These are phyloP conservation scores for Lophura swinhoii DNA, from an alignment of 2,797 vertebrate species.

Conservation along the genomic window DNA sequence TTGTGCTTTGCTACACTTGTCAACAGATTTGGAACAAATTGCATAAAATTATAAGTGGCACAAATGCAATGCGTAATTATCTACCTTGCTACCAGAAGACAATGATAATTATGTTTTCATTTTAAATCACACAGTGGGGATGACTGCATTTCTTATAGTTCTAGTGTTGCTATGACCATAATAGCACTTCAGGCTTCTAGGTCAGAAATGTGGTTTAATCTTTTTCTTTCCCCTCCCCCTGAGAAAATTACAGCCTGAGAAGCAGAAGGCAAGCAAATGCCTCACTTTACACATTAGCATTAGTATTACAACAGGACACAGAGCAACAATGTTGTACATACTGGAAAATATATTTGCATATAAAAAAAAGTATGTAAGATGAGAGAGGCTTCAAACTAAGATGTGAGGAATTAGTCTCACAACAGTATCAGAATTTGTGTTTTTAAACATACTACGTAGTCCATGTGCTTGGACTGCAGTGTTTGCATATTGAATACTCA, in stretches of 20 bases:
- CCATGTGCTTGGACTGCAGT: not conserved
- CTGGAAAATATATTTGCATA: not conserved
- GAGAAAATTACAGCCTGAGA: constrained; percentile 13
- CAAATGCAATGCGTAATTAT: constrained; percentile 43
- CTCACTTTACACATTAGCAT: constrained; percentile 6
- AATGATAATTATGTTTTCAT: constrained; percentile 43
- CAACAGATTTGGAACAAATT: constrained; percentile 73
- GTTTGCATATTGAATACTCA: constrained; percentile 57
- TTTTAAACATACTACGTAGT: not conserved
- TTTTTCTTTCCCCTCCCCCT: not conserved
- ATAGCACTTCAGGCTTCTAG: constrained; percentile 35
- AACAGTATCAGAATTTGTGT: not conserved
- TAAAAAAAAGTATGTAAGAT: not conserved
- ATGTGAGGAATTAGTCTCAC: not conserved
- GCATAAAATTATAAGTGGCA: constrained; percentile 57
- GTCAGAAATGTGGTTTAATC: constrained; percentile 27
- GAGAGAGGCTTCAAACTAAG: not conserved
- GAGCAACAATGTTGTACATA: not conserved
- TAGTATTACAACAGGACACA: not conserved
- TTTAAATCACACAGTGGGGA: constrained; percentile 10
- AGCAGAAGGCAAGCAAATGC: constrained; percentile 10
- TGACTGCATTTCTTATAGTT: constrained; percentile 25
- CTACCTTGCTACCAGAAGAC: constrained; percentile 38
- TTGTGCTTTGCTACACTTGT: constrained; percentile 28
- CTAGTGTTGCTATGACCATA: constrained; percentile 35